phyloP scores from a whole-genome alignment of 2,113 vertebrate genomes.

The Hypocryptadius cinnamomeus region DNA sequence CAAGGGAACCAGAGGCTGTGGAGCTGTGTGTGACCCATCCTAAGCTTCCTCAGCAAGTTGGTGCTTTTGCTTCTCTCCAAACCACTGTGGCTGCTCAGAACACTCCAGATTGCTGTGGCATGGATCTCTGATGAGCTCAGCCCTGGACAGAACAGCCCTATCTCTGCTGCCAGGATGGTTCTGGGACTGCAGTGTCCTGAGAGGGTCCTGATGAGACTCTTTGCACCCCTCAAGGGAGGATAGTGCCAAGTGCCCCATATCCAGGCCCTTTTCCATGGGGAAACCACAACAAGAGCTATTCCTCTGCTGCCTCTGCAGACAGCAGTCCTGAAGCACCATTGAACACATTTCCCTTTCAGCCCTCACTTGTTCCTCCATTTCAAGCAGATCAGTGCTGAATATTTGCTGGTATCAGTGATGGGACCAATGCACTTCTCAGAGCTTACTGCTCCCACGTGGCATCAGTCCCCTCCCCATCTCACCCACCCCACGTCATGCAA shows the following conservation, averaged over 20 bases:
- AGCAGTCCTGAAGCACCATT: not conserved
- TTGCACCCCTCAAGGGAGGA: not conserved
- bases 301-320: not conserved
- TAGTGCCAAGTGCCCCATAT: not conserved
- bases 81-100: not conserved
- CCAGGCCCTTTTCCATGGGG: not conserved
- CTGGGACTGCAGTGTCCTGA: not conserved
- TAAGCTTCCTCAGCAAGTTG: not conserved
- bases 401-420: not conserved
- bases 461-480: not conserved
- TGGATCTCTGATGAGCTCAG: not conserved
- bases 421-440: not conserved
- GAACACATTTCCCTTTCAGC: not conserved
- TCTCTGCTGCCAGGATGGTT: not conserved
- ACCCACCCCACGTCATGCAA: accelerated
- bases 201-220: not conserved
- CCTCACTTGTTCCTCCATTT: not conserved
- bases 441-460: not conserved
- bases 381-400: not conserved
- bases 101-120: accelerated
- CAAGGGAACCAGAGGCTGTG: not conserved
- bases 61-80: not conserved
- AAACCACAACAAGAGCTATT: not conserved
- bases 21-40: not conserved
- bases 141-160: not conserved